Conservation (phyloP, 2,797 vertebrate genomes). For the Acipenser transmontanus region DNA sequence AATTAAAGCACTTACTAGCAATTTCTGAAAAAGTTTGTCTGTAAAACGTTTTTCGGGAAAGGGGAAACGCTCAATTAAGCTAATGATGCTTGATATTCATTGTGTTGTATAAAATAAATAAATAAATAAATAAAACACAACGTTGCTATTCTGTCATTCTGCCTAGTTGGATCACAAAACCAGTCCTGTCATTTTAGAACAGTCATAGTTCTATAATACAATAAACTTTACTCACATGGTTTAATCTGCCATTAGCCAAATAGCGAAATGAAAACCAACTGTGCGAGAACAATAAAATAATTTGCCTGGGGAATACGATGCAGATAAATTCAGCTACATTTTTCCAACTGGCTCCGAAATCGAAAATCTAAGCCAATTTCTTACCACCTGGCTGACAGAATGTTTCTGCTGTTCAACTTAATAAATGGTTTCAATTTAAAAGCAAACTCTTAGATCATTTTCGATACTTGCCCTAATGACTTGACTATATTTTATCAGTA, state of each 20-base stretch:
- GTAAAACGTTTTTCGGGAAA: background rate
- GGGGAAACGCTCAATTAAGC: background rate
- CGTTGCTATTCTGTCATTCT: constrained; percentile 26
- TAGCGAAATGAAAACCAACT: constrained; percentile 67
- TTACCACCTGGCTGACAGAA: constrained; percentile 59
- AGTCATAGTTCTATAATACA: constrained; percentile 37
- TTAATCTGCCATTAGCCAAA: constrained; percentile 56
- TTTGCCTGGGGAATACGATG: constrained; percentile 65
- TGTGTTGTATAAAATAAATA: background rate
- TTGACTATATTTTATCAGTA: constrained; percentile 3
- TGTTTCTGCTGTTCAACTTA: constrained; percentile 39
- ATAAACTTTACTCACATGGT: constrained; percentile 47
- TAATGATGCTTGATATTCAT: background rate
- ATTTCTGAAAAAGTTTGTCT: background rate
- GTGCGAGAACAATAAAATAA: constrained; percentile 67
- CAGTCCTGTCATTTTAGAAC: constrained; percentile 39
- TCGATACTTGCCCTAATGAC: constrained; percentile 6
- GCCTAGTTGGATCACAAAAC: constrained; percentile 22
- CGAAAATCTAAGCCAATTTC: constrained; percentile 45
- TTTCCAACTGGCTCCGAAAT: constrained; percentile 58
- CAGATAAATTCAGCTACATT: constrained; percentile 66
- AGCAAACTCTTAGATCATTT: constrained; percentile 13
- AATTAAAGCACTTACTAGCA: background rate
- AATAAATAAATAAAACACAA: too few species aligned
- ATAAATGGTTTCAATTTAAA: constrained; percentile 22